Evolutionary conservation across 2,888 invertebrate species (phyloP), one percentile per base, ranked within the genome.

Genomic region (Dynastes grantii): DNA sequence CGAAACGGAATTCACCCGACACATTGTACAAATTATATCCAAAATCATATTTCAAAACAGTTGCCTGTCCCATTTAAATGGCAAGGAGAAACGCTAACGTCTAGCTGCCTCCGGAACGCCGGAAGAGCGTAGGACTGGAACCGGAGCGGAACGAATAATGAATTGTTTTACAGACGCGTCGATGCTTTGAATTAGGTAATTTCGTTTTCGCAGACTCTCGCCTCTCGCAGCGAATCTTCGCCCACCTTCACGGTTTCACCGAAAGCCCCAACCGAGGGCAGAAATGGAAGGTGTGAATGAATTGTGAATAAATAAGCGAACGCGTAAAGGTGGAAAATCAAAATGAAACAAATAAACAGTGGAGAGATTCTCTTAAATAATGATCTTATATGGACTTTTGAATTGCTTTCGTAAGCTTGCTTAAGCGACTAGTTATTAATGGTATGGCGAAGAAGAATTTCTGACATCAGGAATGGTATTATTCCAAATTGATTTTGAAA

Each of bases 21-120:
- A 73, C 73, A 73, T 58, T 22, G 73, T 53, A 73, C 73, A 73
- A 73, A 73, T 73, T 73, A 73, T 29, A 70, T 32, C 58, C 45
- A 58, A 73, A 73, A 73, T 73, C 58, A 73, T 73, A 73, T 73
- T 73, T 73, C 73, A 73, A 58, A 58, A 61, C 40, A 58, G 22
- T 6, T n/a, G 16, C 37, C 58, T 53, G 51, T 55, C 29, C 9
- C 16, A 16, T 58, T 58, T 58, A 58, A 58, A 22, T 58, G 22
- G 22, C 55, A 22, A 58, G 16, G 22, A 22, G 53, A 27, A 32
- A 27, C 32, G 29, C 32, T 13, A 40, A 32, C 32, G 32, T 32
- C 37, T 16, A 37, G 45, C 76, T 51, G 65, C 32, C 53, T 51
- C 22, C n/a, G 32, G 40, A 16, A 53, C 22, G 45, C 45, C 65